phyloP scores from a whole-genome alignment of 2,797 vertebrate genomes.

The Chrysocyon brachyurus region DNA sequence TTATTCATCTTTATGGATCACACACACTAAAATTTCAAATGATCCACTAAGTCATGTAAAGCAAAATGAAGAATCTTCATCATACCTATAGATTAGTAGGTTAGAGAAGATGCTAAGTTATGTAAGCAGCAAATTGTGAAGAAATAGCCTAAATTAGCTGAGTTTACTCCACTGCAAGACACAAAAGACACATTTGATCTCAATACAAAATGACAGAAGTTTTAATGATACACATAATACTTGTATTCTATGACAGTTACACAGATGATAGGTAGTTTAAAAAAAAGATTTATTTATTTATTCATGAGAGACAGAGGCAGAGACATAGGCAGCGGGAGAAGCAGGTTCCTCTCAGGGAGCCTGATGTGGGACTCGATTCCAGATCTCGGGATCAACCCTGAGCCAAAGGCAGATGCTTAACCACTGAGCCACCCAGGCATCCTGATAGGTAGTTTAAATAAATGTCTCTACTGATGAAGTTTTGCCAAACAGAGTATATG shows the following conservation, averaged over 20 bases:
- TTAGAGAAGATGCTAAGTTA: not conserved
- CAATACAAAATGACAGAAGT: not conserved
- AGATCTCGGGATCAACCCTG: too few relatives aligned
- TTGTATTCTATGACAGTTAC: not conserved
- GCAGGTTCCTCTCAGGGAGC: too few relatives aligned
- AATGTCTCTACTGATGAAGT: not conserved
- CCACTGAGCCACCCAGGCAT: too few relatives aligned
- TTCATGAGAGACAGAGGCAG: too few relatives aligned
- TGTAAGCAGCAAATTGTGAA: not conserved
- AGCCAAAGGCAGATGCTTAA: too few relatives aligned
- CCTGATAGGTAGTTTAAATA: not conserved
- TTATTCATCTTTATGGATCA: not conserved
- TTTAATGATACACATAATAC: not conserved
- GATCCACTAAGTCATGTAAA: not conserved
- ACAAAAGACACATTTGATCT: not conserved
- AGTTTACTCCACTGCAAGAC: not conserved
- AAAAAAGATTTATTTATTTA: too few relatives aligned
- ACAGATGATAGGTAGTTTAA: not conserved
- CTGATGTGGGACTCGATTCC: too few relatives aligned
- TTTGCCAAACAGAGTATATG: not conserved
- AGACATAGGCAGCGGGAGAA: too few relatives aligned
- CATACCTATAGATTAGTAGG: not conserved
- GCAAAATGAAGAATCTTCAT: not conserved
- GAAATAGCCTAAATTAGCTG: not conserved
- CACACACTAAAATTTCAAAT: not conserved